Conservation (phyloP, 2,113 vertebrate species). For the Herpailurus yagouaroundi region DNA sequence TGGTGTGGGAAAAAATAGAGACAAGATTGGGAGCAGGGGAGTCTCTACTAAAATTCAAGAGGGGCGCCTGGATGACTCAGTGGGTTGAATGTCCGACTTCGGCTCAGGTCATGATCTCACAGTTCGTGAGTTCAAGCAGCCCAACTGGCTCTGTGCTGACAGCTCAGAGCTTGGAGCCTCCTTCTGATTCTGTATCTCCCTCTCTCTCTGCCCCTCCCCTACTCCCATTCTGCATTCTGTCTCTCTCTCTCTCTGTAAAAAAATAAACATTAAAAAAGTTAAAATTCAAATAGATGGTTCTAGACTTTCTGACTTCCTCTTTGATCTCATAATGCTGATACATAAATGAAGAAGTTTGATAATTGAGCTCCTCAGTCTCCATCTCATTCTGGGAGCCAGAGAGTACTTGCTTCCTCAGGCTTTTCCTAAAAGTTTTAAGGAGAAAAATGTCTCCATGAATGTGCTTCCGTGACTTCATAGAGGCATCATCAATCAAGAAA, state of each 20-base stretch:
- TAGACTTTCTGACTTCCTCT: not conserved
- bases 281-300: not conserved
- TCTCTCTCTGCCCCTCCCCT: no score
- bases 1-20: not conserved
- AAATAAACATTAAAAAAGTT: not conserved
- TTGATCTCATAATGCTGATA: not conserved
- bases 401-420: not conserved
- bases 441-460: not conserved
- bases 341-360: not conserved
- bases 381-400: not conserved
- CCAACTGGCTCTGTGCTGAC: no score
- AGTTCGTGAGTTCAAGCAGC: no score
- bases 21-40: not conserved
- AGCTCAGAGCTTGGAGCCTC: no score
- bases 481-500: not conserved
- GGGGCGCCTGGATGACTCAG: no score
- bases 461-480: not conserved
- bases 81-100: no score
- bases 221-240: no score
- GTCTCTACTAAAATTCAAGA: not conserved
- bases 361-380: not conserved
- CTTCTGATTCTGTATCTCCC: no score
- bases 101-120: no score
- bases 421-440: not conserved
- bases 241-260: no score